phyloP scores from a whole-genome alignment of 1,140 invertebrate genomes.

The Cherax destructor region DNA sequence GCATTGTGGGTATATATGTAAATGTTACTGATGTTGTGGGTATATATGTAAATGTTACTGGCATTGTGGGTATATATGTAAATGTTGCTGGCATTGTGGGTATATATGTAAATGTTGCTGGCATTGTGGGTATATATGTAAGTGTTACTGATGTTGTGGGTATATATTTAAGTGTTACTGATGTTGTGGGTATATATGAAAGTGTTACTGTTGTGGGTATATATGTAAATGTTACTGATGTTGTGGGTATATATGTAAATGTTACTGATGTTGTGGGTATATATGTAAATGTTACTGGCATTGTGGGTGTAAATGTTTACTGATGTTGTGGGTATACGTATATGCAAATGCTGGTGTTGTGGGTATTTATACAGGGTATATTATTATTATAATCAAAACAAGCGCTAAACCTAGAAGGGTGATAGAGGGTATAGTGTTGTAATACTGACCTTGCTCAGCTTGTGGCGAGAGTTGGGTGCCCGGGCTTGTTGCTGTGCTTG shows the following conservation, averaged over 20 bases:
- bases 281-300: background rate
- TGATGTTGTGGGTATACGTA: background rate
- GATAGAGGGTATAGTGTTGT: background rate
- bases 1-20: no score
- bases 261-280: background rate
- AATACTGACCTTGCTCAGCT: conserved; percentile 56
- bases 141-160: no score
- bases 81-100: no score
- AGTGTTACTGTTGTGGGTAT: background rate
- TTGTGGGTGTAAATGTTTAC: background rate
- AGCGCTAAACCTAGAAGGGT: no score
- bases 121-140: no score
- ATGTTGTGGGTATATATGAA: background rate
- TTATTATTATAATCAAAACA: background rate
- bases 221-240: background rate
- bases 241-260: background rate
- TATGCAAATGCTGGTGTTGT: background rate
- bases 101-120: no score
- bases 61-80: no score
- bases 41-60: no score
- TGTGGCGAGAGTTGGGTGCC: conserved; percentile 29
- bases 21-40: no score
- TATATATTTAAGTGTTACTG: background rate
- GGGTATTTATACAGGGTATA: background rate
- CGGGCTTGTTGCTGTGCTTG: background rate